Evolutionary conservation across 1,140 invertebrate species (phyloP).

Genomic region (Sycophaga agraensis): DNA sequence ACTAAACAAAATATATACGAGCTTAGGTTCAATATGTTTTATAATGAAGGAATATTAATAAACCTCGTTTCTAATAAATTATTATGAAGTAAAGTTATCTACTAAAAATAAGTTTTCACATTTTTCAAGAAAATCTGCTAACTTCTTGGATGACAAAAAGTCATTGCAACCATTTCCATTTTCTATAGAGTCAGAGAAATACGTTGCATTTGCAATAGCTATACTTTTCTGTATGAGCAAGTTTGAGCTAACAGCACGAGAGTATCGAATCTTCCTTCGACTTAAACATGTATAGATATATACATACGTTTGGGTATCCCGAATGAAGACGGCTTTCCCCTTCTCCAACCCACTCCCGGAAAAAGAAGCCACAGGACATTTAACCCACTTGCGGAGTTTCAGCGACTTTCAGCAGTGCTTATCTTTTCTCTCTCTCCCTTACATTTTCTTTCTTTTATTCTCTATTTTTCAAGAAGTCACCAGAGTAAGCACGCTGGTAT

Average conservation of each 20-base stretch:
- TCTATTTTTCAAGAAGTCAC: too few species aligned
- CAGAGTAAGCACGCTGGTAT: too few species aligned
- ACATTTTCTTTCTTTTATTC: too few species aligned
- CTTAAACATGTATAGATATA: background rate
- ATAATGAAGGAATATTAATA: too few species aligned
- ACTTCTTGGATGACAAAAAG: background rate
- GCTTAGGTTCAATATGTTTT: too few species aligned
- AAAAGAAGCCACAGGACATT: slow-evolving; percentile 6
- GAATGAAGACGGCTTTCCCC: background rate
- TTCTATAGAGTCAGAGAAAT: background rate
- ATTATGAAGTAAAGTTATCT: too few species aligned
- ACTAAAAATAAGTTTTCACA: too few species aligned
- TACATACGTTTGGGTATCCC: too few species aligned
- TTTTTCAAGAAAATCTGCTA: too few species aligned
- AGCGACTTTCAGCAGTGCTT: background rate
- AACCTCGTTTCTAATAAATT: too few species aligned
- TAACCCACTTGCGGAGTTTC: slow-evolving; percentile 8
- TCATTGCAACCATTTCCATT: background rate
- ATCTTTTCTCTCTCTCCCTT: too few species aligned
- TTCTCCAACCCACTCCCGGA: background rate
- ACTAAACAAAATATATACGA: too few species aligned
- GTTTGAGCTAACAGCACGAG: background rate
- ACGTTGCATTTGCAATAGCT: background rate
- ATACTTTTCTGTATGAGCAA: background rate
- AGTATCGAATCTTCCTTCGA: background rate